Conservation (phyloP, 1,140 invertebrate species). For the Drosophila mojavensis region DNA sequence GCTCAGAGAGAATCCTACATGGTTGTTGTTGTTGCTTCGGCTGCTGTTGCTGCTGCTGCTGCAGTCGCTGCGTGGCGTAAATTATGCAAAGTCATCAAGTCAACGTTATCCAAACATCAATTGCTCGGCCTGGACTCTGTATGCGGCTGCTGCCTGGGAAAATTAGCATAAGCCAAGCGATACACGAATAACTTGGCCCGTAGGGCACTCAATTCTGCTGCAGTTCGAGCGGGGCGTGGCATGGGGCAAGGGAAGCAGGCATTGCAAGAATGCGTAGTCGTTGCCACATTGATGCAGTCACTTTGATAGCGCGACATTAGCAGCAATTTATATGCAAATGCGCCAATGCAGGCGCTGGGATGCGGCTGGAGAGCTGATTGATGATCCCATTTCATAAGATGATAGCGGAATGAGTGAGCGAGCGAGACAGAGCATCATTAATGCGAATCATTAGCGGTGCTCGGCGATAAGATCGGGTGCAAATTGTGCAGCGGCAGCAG, state of each 20-base stretch:
- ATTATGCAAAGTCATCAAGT: conserved; percentile 81
- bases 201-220: conserved; percentile 34
- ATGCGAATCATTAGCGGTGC: conserved; percentile 78
- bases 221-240: background rate
- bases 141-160: conserved; percentile 56
- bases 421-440: conserved; percentile 63
- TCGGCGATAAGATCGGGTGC: conserved; percentile 78
- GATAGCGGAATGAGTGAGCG: conserved; percentile 12
- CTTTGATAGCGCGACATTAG: conserved; percentile 83
- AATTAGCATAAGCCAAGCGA: conserved; percentile 74
- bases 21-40: conserved; percentile 17
- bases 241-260: conserved; percentile 2
- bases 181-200: conserved; percentile 45
- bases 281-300: conserved; percentile 75
- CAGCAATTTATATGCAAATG: conserved; percentile 84
- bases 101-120: conserved; percentile 81
- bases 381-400: conserved; percentile 75
- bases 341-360: conserved; percentile 34
- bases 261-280: conserved; percentile 59
- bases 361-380: conserved; percentile 59
- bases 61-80: conserved; percentile 52
- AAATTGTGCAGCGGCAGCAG: conserved; percentile 61
- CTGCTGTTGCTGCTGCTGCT: background rate
- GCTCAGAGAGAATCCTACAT: conserved; percentile 53
- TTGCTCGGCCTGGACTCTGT: conserved; percentile 41